Evolutionary conservation across 2,888 invertebrate species (phyloP), one percentile per base, ranked within the genome.

Genomic region (Thera britannica): DNA sequence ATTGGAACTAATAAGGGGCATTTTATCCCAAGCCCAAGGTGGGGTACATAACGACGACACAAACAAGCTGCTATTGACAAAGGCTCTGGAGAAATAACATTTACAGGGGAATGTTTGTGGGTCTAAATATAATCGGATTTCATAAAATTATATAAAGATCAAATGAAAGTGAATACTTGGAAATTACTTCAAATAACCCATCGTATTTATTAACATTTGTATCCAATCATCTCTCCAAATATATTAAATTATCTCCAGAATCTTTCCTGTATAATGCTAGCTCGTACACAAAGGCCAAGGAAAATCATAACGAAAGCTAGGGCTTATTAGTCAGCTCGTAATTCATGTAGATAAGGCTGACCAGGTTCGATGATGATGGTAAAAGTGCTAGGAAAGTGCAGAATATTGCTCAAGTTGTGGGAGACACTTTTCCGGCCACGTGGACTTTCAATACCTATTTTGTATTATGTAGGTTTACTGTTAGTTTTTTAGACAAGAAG

Each of bases 41-140:
- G 48, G 36, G 60, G 34, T 62, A 58, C 57, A 62, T 23, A 64
- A 60, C 57, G 60, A 61, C 52, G 64, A 64, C 46, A 61, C 63
- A 64, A 68, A 64, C 64, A 64, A 46, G n/a, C 36, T 35, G n/a
- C 38, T 62, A 63, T 63, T 41, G 60, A 60, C 60, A 54, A 51
- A 60, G 52, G 38, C 54, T 54, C 51, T 8, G 34, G 48, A 57
- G 23, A 51, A 62, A 64, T 60, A 68, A 64, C 12, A 60, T 64
- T 64, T 52, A 9, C 6, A 23, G 57, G 48, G 57, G 46, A 67
- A 68, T 64, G 35, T 61, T 64, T 64, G 52, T 51, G 44, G 57
- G 59, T 23, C 62, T 48, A 63, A 59, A 59, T 63, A 62, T 62
- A 62, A 58, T 54, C 12, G 36, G 38, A 57, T 62, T 57, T 34